Conservation (phyloP, 2,888 invertebrate genomes). For the Spodoptera picta region DNA sequence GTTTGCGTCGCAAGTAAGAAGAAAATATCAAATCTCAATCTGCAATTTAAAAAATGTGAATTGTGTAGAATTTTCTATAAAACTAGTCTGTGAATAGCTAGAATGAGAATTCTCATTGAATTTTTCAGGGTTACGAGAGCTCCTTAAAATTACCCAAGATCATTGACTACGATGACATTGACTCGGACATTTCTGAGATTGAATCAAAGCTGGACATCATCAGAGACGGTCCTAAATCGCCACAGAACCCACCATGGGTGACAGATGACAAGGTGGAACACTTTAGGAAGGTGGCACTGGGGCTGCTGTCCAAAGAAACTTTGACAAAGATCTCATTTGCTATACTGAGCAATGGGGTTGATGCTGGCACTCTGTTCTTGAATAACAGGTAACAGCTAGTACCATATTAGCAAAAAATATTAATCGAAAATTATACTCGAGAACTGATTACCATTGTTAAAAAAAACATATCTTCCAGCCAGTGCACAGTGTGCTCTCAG, state of each 20-base stretch:
- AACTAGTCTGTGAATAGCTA: background rate
- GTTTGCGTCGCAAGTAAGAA: slow-evolving; percentile 78
- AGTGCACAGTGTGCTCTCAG: slow-evolving; percentile 83
- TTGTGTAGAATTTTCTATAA: background rate
- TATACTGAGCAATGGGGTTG: slow-evolving; percentile 74
- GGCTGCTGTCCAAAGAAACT: slow-evolving; percentile 72
- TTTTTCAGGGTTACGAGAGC: slow-evolving; percentile 73
- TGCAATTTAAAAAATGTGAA: background rate
- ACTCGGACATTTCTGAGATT: slow-evolving; percentile 63
- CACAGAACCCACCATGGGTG: slow-evolving; percentile 74
- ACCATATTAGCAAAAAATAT: background rate
- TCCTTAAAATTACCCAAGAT: slow-evolving; percentile 68
- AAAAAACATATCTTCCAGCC: slow-evolving; percentile 64
- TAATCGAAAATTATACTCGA: no score
- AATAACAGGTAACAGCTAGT: slow-evolving; percentile 75
- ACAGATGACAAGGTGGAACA: slow-evolving; percentile 70
- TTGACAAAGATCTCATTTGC: slow-evolving; percentile 79
- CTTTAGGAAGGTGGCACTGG: slow-evolving; percentile 62
- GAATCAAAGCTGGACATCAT: slow-evolving; percentile 67
- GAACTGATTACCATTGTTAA: no score
- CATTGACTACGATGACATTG: slow-evolving; percentile 69
- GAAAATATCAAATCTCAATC: background rate
- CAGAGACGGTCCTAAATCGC: slow-evolving; percentile 65
- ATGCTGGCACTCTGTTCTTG: slow-evolving; percentile 80
- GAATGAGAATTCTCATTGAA: no score